phyloP scores from a whole-genome alignment of 2,888 invertebrate genomes.

The Cacoxenus indagator region DNA sequence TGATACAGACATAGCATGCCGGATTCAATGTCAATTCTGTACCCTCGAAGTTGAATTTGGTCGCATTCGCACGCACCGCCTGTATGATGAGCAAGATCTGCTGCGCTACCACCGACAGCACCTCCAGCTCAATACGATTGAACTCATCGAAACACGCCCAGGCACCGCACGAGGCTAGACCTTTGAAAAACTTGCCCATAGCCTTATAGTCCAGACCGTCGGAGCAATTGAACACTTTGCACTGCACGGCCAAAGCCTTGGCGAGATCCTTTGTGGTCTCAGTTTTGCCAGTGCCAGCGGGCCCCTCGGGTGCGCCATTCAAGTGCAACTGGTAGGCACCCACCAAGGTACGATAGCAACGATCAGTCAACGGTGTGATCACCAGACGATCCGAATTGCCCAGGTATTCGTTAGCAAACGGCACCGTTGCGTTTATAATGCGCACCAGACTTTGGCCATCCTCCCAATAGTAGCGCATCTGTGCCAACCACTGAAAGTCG shows the following conservation, averaged over 20 bases:
- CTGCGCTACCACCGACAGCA: slow-evolving; percentile 80
- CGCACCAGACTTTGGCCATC: slow-evolving; percentile 73
- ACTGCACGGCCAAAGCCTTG: slow-evolving; percentile 90
- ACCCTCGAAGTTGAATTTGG: slow-evolving; percentile 77
- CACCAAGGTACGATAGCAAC: slow-evolving; percentile 80
- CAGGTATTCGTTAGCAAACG: slow-evolving; percentile 81
- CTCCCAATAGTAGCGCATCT: slow-evolving; percentile 80
- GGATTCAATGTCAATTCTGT: slow-evolving; percentile 75
- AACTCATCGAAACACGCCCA: slow-evolving; percentile 83
- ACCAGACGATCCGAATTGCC: slow-evolving; percentile 78
- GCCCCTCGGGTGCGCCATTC: slow-evolving; percentile 80
- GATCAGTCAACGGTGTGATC: slow-evolving; percentile 75
- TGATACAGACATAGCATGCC: slow-evolving; percentile 76
- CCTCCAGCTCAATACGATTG: slow-evolving; percentile 80
- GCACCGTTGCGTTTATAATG: slow-evolving; percentile 78
- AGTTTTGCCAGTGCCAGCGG: slow-evolving; percentile 91
- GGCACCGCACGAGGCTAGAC: slow-evolving; percentile 79
- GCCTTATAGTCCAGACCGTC: slow-evolving; percentile 80
- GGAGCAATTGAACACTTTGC: slow-evolving; percentile 82
- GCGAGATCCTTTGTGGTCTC: slow-evolving; percentile 94
- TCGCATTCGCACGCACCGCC: slow-evolving; percentile 74
- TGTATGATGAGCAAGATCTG: slow-evolving; percentile 79
- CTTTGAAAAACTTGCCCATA: slow-evolving; percentile 82
- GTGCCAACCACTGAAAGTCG: slow-evolving; percentile 81
- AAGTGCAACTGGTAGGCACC: slow-evolving; percentile 80